Evolutionary conservation across 1,140 invertebrate genomes (phyloP).

Genomic region (Spodoptera frugiperda): DNA sequence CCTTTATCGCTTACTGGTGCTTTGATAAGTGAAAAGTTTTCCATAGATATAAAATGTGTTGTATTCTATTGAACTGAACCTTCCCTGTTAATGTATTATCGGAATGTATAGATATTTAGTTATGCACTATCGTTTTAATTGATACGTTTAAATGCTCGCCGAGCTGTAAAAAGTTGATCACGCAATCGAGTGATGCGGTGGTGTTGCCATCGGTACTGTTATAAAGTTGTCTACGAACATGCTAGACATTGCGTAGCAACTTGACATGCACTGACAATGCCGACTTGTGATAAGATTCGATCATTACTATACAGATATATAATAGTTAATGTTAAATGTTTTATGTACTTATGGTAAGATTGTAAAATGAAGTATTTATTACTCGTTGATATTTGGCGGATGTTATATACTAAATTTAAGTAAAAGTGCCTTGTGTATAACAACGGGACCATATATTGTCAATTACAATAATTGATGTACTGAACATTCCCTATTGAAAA

Average conservation of each 20-base stretch:
- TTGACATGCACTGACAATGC: constrained; percentile 47
- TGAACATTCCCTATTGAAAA: constrained; percentile 80
- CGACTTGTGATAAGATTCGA: constrained; percentile 59
- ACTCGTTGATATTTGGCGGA: constrained; percentile 55
- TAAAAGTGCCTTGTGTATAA: constrained; percentile 71
- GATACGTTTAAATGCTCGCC: constrained; percentile 8
- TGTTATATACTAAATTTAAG: constrained; percentile 53
- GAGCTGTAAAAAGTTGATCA: background rate
- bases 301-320: constrained; percentile 42
- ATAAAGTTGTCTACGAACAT: background rate
- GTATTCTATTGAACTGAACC: constrained; percentile 28
- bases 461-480: constrained; percentile 69
- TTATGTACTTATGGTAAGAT: constrained; percentile 72
- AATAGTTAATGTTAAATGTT: constrained; percentile 43
- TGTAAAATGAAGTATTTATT: constrained; percentile 66
- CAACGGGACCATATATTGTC: constrained; percentile 69
- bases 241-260: background rate
- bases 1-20: constrained; percentile 34
- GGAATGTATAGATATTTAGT: constrained; percentile 13
- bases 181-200: constrained; percentile 3
- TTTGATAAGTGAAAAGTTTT: constrained; percentile 7
- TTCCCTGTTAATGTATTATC: constrained; percentile 5
- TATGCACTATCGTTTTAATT: constrained; percentile 29
- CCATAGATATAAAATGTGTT: constrained; percentile 13
- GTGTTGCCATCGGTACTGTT: background rate